Conservation (phyloP, 2,113 vertebrate species). For the Odocoileus hemionus region DNA sequence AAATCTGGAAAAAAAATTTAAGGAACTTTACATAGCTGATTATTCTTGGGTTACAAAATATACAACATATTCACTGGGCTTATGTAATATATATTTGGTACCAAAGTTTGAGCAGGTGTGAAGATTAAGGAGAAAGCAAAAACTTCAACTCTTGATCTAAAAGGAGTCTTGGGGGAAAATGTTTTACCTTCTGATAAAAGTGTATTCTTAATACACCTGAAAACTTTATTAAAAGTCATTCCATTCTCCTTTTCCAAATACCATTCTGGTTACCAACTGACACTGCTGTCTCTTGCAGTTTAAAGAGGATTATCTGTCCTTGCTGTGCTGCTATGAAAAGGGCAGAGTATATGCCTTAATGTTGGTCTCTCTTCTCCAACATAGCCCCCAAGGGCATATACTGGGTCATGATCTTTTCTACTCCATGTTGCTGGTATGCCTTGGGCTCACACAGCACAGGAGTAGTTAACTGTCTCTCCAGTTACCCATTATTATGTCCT, state of each 20-base stretch:
- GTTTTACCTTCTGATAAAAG: background rate
- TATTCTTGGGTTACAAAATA: background rate
- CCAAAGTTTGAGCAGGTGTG: background rate
- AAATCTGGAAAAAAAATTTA: background rate
- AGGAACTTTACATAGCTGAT: background rate
- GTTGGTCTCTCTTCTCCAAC: background rate
- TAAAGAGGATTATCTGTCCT: background rate
- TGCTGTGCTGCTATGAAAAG: background rate
- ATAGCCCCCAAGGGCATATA: accelerated
- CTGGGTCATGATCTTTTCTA: background rate
- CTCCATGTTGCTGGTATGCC: background rate
- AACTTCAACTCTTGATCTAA: background rate
- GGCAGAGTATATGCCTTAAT: background rate
- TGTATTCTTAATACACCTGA: background rate
- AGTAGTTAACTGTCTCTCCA: background rate
- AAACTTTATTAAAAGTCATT: background rate
- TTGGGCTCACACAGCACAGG: background rate
- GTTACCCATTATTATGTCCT: background rate
- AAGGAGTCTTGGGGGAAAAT: background rate
- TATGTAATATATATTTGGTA: background rate
- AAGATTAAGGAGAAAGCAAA: background rate
- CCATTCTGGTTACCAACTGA: background rate
- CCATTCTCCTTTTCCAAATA: background rate
- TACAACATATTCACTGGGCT: background rate
- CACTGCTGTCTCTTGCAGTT: background rate